A percentile compares a stretch with the other conserved stretches of the same genome.
phyloP scores from a whole-genome alignment of 2,888 invertebrate genomes.

The Ashinkailepas kermadecensis region DNA sequence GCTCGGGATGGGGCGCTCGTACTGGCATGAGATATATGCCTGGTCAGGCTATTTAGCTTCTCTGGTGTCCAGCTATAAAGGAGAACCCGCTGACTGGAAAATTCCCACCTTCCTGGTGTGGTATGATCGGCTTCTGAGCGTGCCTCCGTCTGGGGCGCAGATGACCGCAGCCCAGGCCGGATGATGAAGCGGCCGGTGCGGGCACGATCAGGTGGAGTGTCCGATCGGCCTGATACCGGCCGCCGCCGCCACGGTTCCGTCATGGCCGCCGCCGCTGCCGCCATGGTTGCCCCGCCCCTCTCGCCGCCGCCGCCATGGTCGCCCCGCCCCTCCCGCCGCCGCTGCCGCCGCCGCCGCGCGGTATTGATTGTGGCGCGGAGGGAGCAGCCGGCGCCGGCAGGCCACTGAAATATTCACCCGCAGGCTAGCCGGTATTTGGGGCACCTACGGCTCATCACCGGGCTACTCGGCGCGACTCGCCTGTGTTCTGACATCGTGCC shows the following conservation, averaged over 20 bases:
- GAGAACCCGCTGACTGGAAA: too few species aligned
- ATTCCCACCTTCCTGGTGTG: too few species aligned
- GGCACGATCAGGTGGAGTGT: not conserved
- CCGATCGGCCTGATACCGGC: not conserved
- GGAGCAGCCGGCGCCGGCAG: not conserved
- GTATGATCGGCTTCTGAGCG: too few species aligned
- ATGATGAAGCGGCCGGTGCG: not conserved
- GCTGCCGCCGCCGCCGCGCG: not conserved
- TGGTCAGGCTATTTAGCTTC: too few species aligned
- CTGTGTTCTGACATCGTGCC: too few species aligned
- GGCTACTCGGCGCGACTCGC: too few species aligned
- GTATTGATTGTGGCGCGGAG: not conserved
- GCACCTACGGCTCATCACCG: not conserved
- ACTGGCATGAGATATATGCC: too few species aligned
- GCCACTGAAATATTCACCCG: constrained; percentile 9
- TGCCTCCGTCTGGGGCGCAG: not conserved
- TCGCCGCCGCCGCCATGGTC: not conserved
- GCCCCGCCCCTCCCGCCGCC: not conserved
- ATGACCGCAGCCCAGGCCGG: not conserved
- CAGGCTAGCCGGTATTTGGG: not conserved
- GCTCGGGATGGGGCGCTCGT: too few species aligned
- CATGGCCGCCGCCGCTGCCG: not conserved
- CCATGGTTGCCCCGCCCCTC: not conserved
- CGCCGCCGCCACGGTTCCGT: not conserved
- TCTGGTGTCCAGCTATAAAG: too few species aligned